A percentile compares a stretch with the other conserved stretches of the same genome.
These are phyloP conservation scores for Manis crassicaudata DNA, from an alignment of 2,797 vertebrate species.

Conservation along the genomic window DNA sequence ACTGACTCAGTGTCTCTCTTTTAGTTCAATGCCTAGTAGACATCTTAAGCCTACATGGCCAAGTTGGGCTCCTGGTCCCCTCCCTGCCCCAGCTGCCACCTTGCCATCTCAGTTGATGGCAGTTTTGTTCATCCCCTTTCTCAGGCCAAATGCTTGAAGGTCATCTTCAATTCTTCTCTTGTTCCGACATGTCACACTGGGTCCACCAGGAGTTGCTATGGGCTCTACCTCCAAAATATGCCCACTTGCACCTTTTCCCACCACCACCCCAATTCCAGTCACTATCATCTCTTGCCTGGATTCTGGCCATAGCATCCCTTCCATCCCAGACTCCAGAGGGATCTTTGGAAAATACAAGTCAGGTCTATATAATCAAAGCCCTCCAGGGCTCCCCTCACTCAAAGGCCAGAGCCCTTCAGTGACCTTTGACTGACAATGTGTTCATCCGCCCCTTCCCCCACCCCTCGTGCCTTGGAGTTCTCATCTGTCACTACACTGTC, in stretches of 20 bases:
- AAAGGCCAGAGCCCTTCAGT: not conserved
- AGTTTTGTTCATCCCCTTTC: not conserved
- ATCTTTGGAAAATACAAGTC: not conserved
- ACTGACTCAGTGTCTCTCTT: accelerated
- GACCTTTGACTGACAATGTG: accelerated
- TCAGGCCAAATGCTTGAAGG: not conserved
- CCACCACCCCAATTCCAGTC: not conserved
- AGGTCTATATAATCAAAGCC: not conserved
- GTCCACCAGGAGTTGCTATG: not conserved
- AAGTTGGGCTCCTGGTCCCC: not conserved
- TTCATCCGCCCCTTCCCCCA: not conserved
- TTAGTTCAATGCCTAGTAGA: not conserved
- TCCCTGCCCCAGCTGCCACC: not conserved
- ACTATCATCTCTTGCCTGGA: not conserved
- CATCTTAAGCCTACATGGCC: accelerated
- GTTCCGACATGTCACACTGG: not conserved
- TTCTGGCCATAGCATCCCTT: not conserved
- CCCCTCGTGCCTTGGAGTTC: accelerated
- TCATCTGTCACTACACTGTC: accelerated
- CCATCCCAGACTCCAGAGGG: not conserved
- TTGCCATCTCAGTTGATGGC: not conserved
- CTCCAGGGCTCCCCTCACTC: too few species aligned
- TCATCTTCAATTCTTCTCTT: not conserved
- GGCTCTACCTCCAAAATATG: not conserved
- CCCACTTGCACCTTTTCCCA: not conserved